Evolutionary conservation across 2,113 vertebrate genomes (phyloP), one percentile per base, ranked within the genome.

Genomic region (Phylloscopus whistleri): DNA sequence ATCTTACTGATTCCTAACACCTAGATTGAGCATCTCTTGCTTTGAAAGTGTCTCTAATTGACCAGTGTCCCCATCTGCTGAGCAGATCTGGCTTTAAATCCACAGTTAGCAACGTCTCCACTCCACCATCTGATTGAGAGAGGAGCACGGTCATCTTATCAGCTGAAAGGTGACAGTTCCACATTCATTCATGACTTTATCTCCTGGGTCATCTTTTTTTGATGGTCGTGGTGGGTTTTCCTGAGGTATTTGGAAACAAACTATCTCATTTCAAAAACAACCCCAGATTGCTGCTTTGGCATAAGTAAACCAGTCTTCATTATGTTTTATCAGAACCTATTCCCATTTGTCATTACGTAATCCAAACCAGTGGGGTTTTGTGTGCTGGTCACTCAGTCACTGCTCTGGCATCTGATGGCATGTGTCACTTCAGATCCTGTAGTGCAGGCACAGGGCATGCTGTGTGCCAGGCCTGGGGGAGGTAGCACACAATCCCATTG

Each of bases 401-500:
- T 70, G n/a, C 55, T 73, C 31, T 73, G 55, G n/a, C 16, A 10
- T 16, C 30, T 84, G 59, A 20, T 53, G n/a, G 13, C 23, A 23
- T 4, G 11, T 37, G 64, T 51, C 51, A 20, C 43, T 82, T 63
- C 22, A 46, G 28, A 39, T 35, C 14, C 27, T 21, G 18, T 1
- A 7, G 43, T 46, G 39, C 59, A 70, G 23, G 55, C 3, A 0
- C 43, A 59, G 51, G 22, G 13, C 22, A 26, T 0, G 0, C 16
- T 24, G 4, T 60, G 27, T 48, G 17, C 35, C 60, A 35, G 8
- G 33, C 79, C 31, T 30, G 35, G 5, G 48, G 26, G 23, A 69
- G n/a, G 24, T n/a, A 28, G 37, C 58, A 41, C 13, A 2, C 2
- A 3, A 6, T 46, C 46, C 35, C 6, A 1, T 16, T 26, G 7